phyloP scores from a whole-genome alignment of 2,113 vertebrate species.

The Nycticryphes semicollaris region DNA sequence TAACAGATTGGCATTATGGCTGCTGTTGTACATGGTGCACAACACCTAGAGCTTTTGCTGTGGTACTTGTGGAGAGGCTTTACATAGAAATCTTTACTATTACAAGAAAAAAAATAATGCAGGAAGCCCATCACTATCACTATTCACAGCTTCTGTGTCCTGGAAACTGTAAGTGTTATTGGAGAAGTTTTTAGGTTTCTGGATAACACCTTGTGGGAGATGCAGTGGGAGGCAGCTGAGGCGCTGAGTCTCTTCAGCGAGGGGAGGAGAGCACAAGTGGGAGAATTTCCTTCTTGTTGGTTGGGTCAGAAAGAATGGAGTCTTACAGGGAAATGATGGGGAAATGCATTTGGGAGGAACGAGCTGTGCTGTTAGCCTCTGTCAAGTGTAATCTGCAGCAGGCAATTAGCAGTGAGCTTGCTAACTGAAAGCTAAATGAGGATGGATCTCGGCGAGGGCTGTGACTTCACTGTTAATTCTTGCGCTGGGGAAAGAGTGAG shows the following conservation, averaged over 20 bases:
- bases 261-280: fast-evolving
- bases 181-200: not conserved
- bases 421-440: not conserved
- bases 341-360: not conserved
- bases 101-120: not conserved
- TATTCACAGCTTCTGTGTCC: not conserved
- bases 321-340: not conserved
- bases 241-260: not conserved
- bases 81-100: not conserved
- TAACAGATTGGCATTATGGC: not conserved
- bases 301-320: not conserved
- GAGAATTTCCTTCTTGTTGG: not conserved
- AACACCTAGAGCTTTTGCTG: not conserved
- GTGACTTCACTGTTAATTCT: not conserved
- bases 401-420: not conserved
- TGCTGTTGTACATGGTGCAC: not conserved
- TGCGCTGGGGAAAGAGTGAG: not conserved
- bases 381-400: not conserved
- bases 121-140: not conserved
- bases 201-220: not conserved
- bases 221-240: not conserved
- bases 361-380: not conserved
- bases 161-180: not conserved
- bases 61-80: not conserved
- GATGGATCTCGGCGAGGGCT: not conserved